Evolutionary conservation across 92 coral and sea anemone genomes (phyloP), one percentile per base, ranked within the genome.

Genomic region (Micromussa lordhowensis): DNA sequence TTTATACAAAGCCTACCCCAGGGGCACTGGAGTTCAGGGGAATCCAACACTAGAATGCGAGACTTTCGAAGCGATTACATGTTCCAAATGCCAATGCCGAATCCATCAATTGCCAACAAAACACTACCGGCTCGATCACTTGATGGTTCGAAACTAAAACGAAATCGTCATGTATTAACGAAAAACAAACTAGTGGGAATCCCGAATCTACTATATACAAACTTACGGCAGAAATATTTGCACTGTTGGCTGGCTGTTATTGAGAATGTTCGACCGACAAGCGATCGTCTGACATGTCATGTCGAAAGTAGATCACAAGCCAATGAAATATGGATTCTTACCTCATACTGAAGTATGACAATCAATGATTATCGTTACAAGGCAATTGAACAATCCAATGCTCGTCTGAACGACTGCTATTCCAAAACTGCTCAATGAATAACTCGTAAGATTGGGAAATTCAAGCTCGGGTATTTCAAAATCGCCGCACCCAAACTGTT

Each of bases 401-500:
- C 28, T 55, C 55, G 26, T 34, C 24, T 32, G 22, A 78, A 86
- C 69, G 74, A 86, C 68, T 29, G 63, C 61, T 29, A 48, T 76
- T 66, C 77, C 75, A 49, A 68, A 77, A 64, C 18, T 36, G 53
- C 54, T 40, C 49, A 77, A 38, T 82, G 51, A 66, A 44, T 38
- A 48, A 40, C 75, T 68, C 36, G 85, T 17, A 1, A 32, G 35
- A 69, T 77, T 86, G 76, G 29, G 30, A 44, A 77, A 66, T 38
- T 77, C 74, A 59, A 64, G 51, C 77, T 29, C 75, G 89, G 36
- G n/a, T 61, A 34, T 86, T 76, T 48, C 77, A 19, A 63, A 75
- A 35, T 75, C 89, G 58, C 77, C 89, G 89, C 89, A 64, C 89
- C 89, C 89, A 77, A 19, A 28, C 44, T 28, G 58, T 30, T 77